Evolutionary conservation across 2,888 invertebrate genomes (phyloP), one percentile per base, ranked within the genome.

Genomic region (Thecophora atra): DNA sequence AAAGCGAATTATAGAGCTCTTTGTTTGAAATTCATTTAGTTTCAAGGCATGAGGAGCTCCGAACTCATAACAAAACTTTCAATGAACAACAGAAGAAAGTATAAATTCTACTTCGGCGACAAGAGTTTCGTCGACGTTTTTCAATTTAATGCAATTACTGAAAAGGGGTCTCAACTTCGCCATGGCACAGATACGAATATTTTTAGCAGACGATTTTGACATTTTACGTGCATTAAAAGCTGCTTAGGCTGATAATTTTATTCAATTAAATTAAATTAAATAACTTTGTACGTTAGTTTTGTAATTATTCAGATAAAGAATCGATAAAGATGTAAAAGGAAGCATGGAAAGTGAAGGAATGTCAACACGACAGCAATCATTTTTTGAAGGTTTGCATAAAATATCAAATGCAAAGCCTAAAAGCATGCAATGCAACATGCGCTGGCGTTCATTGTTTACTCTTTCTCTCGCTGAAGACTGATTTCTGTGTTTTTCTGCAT

Each of bases 221-320:
- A 58, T 58, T 58, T 58, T 24, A 5, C 5, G 13, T 15, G 28
- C 56, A 58, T 1, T 58, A n/a, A n/a, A n/a, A n/a, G n/a, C n/a
- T n/a, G 6, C 24, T 56, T 11, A 3, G 13, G 56, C 24, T n/a
- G 56, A 8, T 56, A 11, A 21, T 56, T 56, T 56, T 5, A 21
- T 56, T 56, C 56, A 2, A 8, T 28, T 58, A 58, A 58, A 58
- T 58, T 58, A 28, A 58, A 28, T 58, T 28, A 28, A 17, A 58
- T 28, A 58, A 58, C 58, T 58, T 58, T 56, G 26, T 58, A 58
- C n/a, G n/a, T n/a, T n/a, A n/a, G n/a, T n/a, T n/a, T n/a, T n/a
- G n/a, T n/a, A n/a, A n/a, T n/a, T n/a, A n/a, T n/a, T n/a, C n/a
- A n/a, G 17, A 37, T 37, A 2, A n/a, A 47, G 47, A 5, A n/a